Evolutionary conservation across 2,113 vertebrate genomes (phyloP), one percentile per base, ranked within the genome.

Genomic region (Coryphaenoides rupestris): DNA sequence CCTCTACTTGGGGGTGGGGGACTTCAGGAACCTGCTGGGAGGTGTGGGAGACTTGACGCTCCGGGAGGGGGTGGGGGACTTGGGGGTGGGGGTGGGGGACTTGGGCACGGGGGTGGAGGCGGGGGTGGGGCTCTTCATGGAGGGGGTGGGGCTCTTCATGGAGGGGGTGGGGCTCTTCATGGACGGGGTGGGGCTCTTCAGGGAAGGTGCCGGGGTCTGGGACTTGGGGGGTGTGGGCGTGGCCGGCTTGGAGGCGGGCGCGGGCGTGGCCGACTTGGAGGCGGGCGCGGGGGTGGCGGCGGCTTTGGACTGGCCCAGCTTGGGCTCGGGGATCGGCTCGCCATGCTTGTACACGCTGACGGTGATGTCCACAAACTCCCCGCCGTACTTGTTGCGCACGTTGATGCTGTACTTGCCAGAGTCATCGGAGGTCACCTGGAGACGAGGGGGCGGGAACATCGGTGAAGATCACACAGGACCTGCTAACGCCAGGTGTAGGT

Each of bases 391-490:
- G 92, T 99, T 99, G 86, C 93, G 90, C 45, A 99, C 96, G 10
- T 94, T 92, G 80, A 99, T 94, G 88, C 96, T 96, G 69, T 97
- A 99, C 86, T 95, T 98, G 72, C 97, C 97, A 0, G 97, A 98
- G 80, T 99, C 97, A 45, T 98, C 96, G 0, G 95, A 90, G 0
- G 92, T 89, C 46, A 98, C 95, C 0, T 88, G 87, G 7, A 12
- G 33, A 12, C 33, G 13, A 40, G 33, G 33, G 33, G 33, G 33
- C 9, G 33, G 7, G 33, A 40, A 12, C 9, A 12, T n/a, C n/a
- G n/a, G n/a, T 12, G 7, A 40, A 12, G 33, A 40, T 40, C 33
- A 40, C 5, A 10, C 28, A 2, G 28, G 28, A 33, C 5, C 28
- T 26, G 24, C 3, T 3, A 26, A 40, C 9, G 33, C 9, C 2